Percentiles rank a stretch among this genome's conserved stretches.
These are phyloP conservation scores for Drosophila stalkeri DNA, from an alignment of 2,888 invertebrate genomes.

Conservation along the genomic window DNA sequence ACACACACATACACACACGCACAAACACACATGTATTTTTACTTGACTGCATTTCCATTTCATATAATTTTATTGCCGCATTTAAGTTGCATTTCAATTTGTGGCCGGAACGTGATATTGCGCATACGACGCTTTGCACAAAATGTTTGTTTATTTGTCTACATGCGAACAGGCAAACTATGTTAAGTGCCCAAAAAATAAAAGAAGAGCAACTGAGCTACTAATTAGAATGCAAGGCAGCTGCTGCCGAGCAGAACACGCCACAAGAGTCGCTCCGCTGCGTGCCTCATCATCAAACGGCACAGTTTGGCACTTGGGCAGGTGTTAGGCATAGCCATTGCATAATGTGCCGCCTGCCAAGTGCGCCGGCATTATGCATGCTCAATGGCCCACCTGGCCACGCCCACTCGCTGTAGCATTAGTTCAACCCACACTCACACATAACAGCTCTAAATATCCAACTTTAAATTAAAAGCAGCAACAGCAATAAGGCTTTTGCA, in stretches of 20 bases:
- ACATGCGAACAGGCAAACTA: slow-evolving; percentile 61
- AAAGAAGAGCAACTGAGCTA: slow-evolving; percentile 33
- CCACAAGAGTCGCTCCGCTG: slow-evolving; percentile 26
- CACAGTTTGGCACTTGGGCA: slow-evolving; percentile 51
- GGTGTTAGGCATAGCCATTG: slow-evolving; percentile 1
- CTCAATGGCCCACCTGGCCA: slow-evolving; percentile 62
- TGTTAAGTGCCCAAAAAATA: slow-evolving; percentile 54
- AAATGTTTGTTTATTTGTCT: slow-evolving; percentile 66
- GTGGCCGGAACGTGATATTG: slow-evolving; percentile 57
- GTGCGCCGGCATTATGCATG: slow-evolving; percentile 61
- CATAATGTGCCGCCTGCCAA: not conserved
- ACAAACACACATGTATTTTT: slow-evolving; percentile 32
- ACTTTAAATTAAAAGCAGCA: slow-evolving; percentile 53
- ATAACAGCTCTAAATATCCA: slow-evolving; percentile 38
- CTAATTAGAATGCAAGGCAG: slow-evolving; percentile 77
- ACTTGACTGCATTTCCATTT: slow-evolving; percentile 70
- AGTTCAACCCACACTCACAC: not conserved
- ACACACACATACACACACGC: slow-evolving; percentile 13
- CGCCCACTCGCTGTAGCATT: slow-evolving; percentile 16
- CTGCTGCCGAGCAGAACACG: slow-evolving; percentile 30
- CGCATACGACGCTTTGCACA: slow-evolving; percentile 57
- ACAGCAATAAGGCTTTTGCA: slow-evolving; percentile 43
- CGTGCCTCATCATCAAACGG: slow-evolving; percentile 60
- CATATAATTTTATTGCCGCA: slow-evolving; percentile 68
- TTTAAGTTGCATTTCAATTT: slow-evolving; percentile 80